Evolutionary conservation across 2,113 vertebrate genomes (phyloP).

Genomic region (Melanerpes aurifrons): DNA sequence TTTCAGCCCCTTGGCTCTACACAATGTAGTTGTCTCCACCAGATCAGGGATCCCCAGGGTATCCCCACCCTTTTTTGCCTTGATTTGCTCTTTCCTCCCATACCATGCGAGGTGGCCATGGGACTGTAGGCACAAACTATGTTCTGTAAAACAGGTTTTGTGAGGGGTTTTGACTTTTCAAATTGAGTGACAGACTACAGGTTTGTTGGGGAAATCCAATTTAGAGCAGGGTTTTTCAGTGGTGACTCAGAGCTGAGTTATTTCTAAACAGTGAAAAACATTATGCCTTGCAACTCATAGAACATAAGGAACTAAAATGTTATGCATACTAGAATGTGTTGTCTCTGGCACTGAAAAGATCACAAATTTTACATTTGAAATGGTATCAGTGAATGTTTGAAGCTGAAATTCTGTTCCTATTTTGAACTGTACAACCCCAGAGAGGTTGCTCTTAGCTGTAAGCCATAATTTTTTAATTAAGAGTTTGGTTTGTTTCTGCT

Average conservation of each 20-base stretch:
- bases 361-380: slow-evolving; percentile 39
- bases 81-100: neutral
- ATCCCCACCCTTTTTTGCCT: too few relatives aligned
- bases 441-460: slow-evolving; percentile 9
- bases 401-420: slow-evolving; percentile 21
- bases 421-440: neutral
- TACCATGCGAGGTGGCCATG: neutral
- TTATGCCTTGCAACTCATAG: neutral
- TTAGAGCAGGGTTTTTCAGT: neutral
- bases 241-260: slow-evolving; percentile 28
- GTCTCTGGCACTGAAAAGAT: slow-evolving; percentile 44
- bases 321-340: slow-evolving; percentile 23
- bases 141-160: neutral
- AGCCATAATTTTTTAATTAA: slow-evolving; percentile 20
- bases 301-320: slow-evolving; percentile 33
- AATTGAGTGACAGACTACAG: neutral
- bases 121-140: neutral
- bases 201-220: neutral
- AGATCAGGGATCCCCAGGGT: neutral
- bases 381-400: neutral
- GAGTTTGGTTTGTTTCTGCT: slow-evolving; percentile 15
- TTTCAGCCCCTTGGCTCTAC: neutral
- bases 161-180: neutral
- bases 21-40: neutral
- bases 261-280: slow-evolving; percentile 48